phyloP scores from a whole-genome alignment of 35 echinoderm and acorn worm genomes.

The Ophiothrix spiculata region DNA sequence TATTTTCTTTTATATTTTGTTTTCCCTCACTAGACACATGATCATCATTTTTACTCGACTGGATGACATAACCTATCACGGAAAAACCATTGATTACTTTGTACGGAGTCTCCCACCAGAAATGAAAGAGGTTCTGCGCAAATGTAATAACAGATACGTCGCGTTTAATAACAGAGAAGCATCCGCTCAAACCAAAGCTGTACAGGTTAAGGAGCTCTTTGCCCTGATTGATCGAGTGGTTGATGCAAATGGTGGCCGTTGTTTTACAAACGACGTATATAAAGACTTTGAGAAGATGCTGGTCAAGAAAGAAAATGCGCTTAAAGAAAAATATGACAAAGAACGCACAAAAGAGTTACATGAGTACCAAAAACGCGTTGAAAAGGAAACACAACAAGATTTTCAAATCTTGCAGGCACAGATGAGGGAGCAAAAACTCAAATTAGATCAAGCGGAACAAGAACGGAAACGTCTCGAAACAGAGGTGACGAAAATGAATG shows the following conservation, averaged over 20 bases:
- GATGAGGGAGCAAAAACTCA: no score
- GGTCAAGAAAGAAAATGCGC: neutral
- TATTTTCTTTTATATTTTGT: no score
- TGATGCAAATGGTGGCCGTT: neutral
- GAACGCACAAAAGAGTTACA: neutral
- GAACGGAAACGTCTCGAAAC: neutral
- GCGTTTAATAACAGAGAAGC: neutral
- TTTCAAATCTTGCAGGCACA: neutral
- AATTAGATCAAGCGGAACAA: no score
- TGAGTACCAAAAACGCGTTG: neutral
- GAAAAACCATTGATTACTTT: neutral
- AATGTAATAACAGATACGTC: neutral
- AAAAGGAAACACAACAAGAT: neutral
- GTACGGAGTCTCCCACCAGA: neutral
- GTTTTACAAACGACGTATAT: neutral
- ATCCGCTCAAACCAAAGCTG: neutral
- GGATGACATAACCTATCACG: neutral
- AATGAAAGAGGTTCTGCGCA: neutral
- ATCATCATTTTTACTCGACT: neutral
- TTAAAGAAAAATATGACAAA: neutral
- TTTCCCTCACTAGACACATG: no score
- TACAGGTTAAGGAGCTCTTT: neutral
- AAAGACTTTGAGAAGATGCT: neutral
- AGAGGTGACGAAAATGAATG: neutral
- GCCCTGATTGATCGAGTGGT: neutral